Evolutionary conservation across 2,797 vertebrate genomes (phyloP).

Genomic region (Syngnathus rostellatus): DNA sequence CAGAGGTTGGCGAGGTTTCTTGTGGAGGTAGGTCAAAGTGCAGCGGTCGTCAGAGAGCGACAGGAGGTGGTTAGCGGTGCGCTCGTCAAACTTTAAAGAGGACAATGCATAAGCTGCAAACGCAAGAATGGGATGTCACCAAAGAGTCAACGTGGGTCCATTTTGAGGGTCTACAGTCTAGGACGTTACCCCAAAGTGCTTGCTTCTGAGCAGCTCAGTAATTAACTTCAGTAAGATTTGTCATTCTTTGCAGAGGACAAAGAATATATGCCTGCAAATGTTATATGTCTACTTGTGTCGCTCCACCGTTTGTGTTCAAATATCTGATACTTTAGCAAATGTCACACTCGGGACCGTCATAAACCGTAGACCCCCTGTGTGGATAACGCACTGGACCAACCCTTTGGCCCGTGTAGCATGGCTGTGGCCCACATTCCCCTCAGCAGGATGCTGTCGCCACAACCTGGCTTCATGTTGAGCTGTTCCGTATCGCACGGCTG

Average conservation of each 20-base stretch:
- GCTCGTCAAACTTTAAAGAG: slow-evolving; percentile 73
- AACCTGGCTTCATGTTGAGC: slow-evolving; percentile 78
- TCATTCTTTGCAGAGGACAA: too few species aligned
- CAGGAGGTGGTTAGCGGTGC: slow-evolving; percentile 79
- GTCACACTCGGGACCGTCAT: background rate
- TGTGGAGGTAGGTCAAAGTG: slow-evolving; percentile 77
- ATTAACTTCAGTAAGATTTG: too few species aligned
- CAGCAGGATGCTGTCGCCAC: slow-evolving; percentile 80
- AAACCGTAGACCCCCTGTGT: background rate
- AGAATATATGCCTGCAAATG: too few species aligned
- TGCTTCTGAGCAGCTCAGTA: too few species aligned
- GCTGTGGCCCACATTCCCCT: slow-evolving; percentile 81
- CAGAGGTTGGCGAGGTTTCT: slow-evolving; percentile 64
- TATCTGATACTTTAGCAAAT: background rate
- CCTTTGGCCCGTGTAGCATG: slow-evolving; percentile 71
- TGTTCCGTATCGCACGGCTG: slow-evolving; percentile 83
- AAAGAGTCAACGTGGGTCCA: background rate
- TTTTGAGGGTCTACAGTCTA: background rate
- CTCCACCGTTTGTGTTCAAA: too few species aligned
- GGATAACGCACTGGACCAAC: slow-evolving; percentile 57
- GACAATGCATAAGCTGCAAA: slow-evolving; percentile 59
- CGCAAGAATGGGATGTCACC: background rate
- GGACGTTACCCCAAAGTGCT: too few species aligned
- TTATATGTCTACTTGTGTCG: too few species aligned
- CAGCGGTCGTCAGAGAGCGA: slow-evolving; percentile 72